Evolutionary conservation across 2,797 vertebrate species (phyloP).

Genomic region (Bucorvus abyssinicus): DNA sequence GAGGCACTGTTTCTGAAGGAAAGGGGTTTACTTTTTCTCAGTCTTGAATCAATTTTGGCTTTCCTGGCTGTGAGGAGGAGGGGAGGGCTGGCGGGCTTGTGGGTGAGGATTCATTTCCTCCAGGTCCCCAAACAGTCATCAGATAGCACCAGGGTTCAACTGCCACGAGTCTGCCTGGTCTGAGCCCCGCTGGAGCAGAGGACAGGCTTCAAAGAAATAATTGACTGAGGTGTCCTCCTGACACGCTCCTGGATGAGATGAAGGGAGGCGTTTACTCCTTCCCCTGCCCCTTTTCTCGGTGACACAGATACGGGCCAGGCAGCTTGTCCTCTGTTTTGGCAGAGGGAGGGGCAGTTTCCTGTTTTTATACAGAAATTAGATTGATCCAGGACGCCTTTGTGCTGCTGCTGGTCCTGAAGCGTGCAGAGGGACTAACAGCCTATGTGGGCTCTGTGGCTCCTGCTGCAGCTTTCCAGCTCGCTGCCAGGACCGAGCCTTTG

Average conservation of each 20-base stretch:
- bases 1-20: neutral
- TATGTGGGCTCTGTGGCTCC: fast-evolving
- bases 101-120: neutral
- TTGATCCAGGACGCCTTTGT: slow-evolving; percentile 12
- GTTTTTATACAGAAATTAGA: slow-evolving; percentile 29
- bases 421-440: fast-evolving
- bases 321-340: neutral
- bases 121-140: neutral
- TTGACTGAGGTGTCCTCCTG: fast-evolving
- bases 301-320: neutral
- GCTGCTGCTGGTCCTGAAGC: neutral
- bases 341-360: slow-evolving; percentile 49
- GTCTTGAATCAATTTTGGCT: neutral
- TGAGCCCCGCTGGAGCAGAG: neutral
- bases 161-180: neutral
- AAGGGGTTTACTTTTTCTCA: neutral
- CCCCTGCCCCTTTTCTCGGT: neutral
- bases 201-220: neutral
- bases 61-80: neutral
- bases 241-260: neutral
- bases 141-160: neutral
- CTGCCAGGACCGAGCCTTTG: neutral
- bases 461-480: neutral
- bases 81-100: neutral
- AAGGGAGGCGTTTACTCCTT: neutral